Evolutionary conservation across 2,113 vertebrate genomes (phyloP), one percentile per base, ranked within the genome.

Genomic region (Podarcis cretensis): DNA sequence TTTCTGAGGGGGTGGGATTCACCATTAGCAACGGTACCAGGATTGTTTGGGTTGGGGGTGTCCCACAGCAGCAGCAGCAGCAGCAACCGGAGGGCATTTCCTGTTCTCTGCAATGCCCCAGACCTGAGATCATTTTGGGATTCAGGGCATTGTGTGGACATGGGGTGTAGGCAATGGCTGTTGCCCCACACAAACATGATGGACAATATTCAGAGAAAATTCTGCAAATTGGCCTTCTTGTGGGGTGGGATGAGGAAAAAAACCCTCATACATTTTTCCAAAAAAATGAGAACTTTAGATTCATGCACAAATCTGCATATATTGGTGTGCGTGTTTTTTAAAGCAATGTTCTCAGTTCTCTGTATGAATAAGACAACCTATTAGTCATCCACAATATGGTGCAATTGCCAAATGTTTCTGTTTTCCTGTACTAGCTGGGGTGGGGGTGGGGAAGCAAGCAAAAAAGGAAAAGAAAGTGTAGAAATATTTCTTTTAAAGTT

Each of bases 321-420:
- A 30, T 65, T n/a, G 37, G 76, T 35, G 1, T 35, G 3, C 27
- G 30, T 87, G 16, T 13, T 59, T 43, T 77, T 13, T 81, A 48
- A 48, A 25, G 20, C 5, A 66, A 73, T 30, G 18, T 63, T 75
- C 54, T 43, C 54, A 66, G 54, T 32, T 32, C 87, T 88, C 80
- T 76, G 37, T 65, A 88, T n/a, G 81, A 76, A 88, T 48, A 83
- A 88, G 69, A 48, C 69, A 48, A 23, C 10, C 35, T 74, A 87
- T 87, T 87, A 75, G 79, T 82, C 80, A 83, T 18, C 73, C 18
- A 12, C 79, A 76, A 75, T 83, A n/a, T 76, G 87, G 69, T 35
- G 25, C 18, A 65, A 32, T 76, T 88, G 71, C 57, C 37, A 74
- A 88, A 75, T 48, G 27, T 13, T 66, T 66, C 71, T 88, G 27